A percentile compares a stretch with the other conserved stretches of the same genome.
phyloP scores from a whole-genome alignment of 2,797 vertebrate species.

The Melopsittacus undulatus region DNA sequence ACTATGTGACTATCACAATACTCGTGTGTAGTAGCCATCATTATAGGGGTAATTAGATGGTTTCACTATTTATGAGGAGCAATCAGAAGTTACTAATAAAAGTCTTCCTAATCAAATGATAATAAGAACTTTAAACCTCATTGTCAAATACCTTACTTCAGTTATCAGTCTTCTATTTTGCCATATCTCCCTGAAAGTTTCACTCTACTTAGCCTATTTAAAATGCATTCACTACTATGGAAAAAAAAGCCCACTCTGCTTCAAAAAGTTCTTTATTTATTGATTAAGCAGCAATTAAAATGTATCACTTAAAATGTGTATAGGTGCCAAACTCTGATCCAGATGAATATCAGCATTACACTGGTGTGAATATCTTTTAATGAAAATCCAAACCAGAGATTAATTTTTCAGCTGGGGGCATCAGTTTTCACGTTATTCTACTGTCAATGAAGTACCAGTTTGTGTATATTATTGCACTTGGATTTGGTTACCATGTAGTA shows the following conservation, averaged over 20 bases:
- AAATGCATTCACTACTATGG: neutral
- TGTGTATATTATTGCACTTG: fast-evolving
- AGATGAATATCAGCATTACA: neutral
- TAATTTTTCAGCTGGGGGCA: neutral
- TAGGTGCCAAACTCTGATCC: neutral
- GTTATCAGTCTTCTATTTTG: neutral
- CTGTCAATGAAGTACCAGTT: neutral
- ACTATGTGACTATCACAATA: neutral
- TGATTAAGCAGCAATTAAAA: neutral
- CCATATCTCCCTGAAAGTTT: neutral
- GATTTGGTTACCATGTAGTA: neutral
- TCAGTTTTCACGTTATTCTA: neutral
- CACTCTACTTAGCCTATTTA: neutral
- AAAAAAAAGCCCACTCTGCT: neutral
- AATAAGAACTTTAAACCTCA: neutral
- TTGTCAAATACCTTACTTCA: neutral
- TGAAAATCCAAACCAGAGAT: neutral
- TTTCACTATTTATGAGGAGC: neutral
- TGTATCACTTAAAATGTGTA: neutral
- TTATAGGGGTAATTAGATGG: neutral
- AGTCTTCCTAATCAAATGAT: neutral
- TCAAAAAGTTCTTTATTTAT: neutral
- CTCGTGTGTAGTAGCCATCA: neutral
- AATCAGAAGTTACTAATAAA: neutral
- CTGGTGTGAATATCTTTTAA: neutral